Evolutionary conservation across 2,888 invertebrate species (phyloP), one percentile per base, ranked within the genome.

Genomic region (Diaprepes abbreviatus): DNA sequence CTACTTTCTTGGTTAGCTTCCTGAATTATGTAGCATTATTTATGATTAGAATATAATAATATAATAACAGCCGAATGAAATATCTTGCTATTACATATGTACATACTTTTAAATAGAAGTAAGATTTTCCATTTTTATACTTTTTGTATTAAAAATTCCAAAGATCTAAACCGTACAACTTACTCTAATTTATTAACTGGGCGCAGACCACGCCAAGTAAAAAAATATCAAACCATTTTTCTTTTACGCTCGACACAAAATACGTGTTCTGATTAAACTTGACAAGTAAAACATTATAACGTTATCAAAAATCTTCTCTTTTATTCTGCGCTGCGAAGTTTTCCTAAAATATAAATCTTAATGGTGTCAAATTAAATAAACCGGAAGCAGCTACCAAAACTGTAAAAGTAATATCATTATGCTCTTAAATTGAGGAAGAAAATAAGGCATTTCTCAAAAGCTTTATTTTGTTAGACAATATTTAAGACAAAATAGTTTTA

Each of bases 301-400:
- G 48, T 48, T 48, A 48, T 48, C 48, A 48, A 48, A 48, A 48
- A 48, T 48, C 48, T 48, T 28, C 48, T 48, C 48, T 48, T 48
- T 48, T 48, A 48, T 48, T 48, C 48, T 28, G 14, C 19, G 48
- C 48, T 24, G 48, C 48, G 19, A 28, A 24, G 28, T 48, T 48
- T 28, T 14, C 48, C 14, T 5, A 28, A 48, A 48, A 48, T 48
- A 48, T 48, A 48, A 48, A 48, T 48, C 48, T 48, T 48, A 48
- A 48, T 48, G 48, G 24, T 48, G 48, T 48, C 48, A 48, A 48
- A 48, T 48, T 48, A 48, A 48, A 48, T 48, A 48, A 48, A 48
- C 48, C 48, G 48, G 48, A 48, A 48, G 17, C 48, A 48, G 48
- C 24, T 28, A 48, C 24, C 12, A 17, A 48, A 28, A 48, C 48